phyloP scores from a whole-genome alignment of 2,888 invertebrate genomes.

The Nomada fabriciana region DNA sequence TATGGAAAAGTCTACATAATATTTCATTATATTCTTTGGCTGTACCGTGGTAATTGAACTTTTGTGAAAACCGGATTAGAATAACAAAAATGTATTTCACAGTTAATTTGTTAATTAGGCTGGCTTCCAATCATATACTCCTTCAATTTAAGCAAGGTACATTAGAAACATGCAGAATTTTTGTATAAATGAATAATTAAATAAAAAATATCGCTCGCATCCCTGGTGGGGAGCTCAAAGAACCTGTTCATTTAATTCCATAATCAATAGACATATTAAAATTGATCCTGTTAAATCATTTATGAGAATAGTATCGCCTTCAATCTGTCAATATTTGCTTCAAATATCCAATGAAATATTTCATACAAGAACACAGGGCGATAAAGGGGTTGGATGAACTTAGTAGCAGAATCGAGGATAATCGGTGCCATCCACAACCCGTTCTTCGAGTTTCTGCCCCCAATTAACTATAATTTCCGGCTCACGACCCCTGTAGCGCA shows the following conservation, averaged over 20 bases:
- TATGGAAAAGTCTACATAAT: no score
- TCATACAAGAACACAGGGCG: conserved; percentile 8
- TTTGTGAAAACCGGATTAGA: neutral
- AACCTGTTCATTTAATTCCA: neutral
- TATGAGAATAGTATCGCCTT: conserved; percentile 4
- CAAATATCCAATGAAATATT: conserved; percentile 26
- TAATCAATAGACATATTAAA: neutral
- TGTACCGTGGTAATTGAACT: neutral
- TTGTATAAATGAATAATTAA: no score
- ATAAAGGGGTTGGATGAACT: conserved; percentile 22
- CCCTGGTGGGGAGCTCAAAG: no score
- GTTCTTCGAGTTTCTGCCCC: conserved; percentile 32
- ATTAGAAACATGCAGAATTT: no score
- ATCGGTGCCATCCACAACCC: conserved; percentile 28
- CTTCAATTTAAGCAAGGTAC: no score
- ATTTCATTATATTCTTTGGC: no score
- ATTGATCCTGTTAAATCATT: neutral
- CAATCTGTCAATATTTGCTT: neutral
- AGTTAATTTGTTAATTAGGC: no score
- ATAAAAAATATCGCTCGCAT: no score
- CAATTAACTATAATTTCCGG: conserved; percentile 60
- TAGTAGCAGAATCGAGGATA: conserved; percentile 40
- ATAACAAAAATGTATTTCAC: neutral
- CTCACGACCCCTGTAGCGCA: conserved; percentile 33
- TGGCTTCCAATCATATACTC: no score